A percentile compares a stretch with the other conserved stretches of the same genome.
Evolutionary conservation across 2,113 vertebrate species (phyloP).

Genomic region (Sinocyclocheilus anshuiensis): DNA sequence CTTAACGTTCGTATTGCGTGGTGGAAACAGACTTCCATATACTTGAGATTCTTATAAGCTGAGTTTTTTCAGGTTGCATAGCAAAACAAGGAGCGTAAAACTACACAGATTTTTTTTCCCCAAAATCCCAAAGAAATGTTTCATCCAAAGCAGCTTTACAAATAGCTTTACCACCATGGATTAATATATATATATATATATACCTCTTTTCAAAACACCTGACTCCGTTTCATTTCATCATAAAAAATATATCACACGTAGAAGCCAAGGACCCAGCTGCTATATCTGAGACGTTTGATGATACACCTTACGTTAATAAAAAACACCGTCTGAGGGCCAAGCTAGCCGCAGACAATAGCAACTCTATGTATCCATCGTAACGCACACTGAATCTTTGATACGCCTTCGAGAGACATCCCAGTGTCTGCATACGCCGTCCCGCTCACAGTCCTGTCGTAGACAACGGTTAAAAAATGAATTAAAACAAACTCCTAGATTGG

Average conservation of each 20-base stretch:
- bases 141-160: conserved; percentile 47
- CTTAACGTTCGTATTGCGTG: neutral
- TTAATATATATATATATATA: conserved; percentile 38
- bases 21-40: conserved; percentile 4
- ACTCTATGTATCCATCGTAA: neutral
- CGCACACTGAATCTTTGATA: neutral
- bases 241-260: conserved; percentile 53
- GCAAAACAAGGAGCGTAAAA: conserved; percentile 48
- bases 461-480: conserved; percentile 41
- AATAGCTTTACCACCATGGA: conserved; percentile 27
- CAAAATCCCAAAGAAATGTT: neutral
- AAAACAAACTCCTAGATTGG: conserved; percentile 24
- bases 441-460: neutral
- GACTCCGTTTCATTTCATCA: conserved; percentile 35
- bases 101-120: neutral
- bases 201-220: conserved; percentile 43
- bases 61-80: conserved; percentile 55
- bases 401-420: neutral
- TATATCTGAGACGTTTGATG: conserved; percentile 33
- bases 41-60: conserved; percentile 21
- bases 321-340: neutral
- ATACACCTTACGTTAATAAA: conserved; percentile 33
- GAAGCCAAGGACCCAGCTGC: conserved; percentile 36
- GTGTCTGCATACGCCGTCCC: conserved; percentile 8
- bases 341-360: neutral